Evolutionary conservation across 2,888 invertebrate genomes (phyloP).

Genomic region (Doris montereyensis): DNA sequence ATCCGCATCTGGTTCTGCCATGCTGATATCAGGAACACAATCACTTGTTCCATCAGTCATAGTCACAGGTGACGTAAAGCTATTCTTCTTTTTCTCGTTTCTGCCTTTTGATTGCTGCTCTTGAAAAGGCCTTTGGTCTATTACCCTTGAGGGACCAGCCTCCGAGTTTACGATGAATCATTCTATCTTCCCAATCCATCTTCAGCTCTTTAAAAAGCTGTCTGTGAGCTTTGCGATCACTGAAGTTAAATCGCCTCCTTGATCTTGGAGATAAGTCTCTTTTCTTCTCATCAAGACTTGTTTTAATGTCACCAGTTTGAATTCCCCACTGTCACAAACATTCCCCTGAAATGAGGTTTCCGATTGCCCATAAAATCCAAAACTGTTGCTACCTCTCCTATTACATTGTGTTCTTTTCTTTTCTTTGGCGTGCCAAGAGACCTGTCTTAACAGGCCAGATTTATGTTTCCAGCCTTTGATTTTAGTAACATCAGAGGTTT

Average conservation of each 20-base stretch:
- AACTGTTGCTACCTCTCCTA: too few species aligned
- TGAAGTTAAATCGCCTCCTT: conserved; percentile 31
- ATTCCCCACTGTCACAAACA: too few species aligned
- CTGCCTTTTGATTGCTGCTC: conserved; percentile 17
- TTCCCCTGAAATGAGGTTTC: too few species aligned
- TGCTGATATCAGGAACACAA: background rate
- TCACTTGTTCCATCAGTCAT: background rate
- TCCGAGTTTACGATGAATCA: conserved; percentile 60
- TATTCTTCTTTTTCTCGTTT: background rate
- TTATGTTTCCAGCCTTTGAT: conserved; percentile 66
- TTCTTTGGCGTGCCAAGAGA: conserved; percentile 15
- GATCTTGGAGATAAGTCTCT: conserved; percentile 18
- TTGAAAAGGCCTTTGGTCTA: conserved; percentile 34
- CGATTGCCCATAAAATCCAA: too few species aligned
- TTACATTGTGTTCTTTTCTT: too few species aligned
- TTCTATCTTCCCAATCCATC: conserved; percentile 42
- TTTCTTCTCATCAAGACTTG: too few species aligned
- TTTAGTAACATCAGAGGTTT: conserved; percentile 62
- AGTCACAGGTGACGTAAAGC: background rate
- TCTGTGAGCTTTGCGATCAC: conserved; percentile 32
- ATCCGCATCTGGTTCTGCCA: background rate
- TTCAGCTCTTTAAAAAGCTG: conserved; percentile 36
- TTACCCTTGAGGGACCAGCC: conserved; percentile 48
- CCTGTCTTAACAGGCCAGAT: background rate
- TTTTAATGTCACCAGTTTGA: too few species aligned